phyloP scores from a whole-genome alignment of 1,140 invertebrate species.

The Philaenus spumarius region DNA sequence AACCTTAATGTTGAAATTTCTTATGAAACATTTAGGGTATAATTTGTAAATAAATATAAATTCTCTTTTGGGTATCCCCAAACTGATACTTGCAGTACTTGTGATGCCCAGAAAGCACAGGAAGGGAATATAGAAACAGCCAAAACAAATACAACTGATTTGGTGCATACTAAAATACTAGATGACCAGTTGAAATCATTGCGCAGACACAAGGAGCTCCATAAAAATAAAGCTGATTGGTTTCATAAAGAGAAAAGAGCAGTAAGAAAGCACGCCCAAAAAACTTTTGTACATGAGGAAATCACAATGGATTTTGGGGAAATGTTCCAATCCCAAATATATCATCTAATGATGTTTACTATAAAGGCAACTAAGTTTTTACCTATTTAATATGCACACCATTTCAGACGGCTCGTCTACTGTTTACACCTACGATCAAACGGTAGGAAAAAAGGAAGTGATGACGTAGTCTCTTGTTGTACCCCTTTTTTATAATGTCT shows the following conservation, averaged over 20 bases:
- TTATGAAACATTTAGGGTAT: too few species aligned
- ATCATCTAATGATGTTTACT: conserved; percentile 6
- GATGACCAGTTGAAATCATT: background rate
- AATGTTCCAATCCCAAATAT: conserved; percentile 11
- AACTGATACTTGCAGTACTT: background rate
- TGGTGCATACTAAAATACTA: background rate
- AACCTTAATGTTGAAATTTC: too few species aligned
- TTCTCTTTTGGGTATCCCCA: background rate
- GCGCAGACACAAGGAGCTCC: background rate
- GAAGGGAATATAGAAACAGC: background rate
- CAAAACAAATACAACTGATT: background rate
- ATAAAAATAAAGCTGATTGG: background rate
- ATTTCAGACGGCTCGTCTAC: conserved; percentile 2
- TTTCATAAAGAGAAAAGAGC: background rate
- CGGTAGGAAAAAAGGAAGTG: conserved; percentile 9
- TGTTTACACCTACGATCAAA: conserved; percentile 11
- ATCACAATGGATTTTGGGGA: conserved; percentile 13
- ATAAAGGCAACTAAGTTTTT: conserved; percentile 7
- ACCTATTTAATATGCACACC: conserved; percentile 1
- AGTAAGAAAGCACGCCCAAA: background rate
- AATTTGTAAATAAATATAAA: background rate
- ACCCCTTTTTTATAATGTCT: background rate
- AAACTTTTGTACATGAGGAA: background rate
- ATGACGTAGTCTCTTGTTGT: conserved; percentile 21
- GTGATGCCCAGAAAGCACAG: background rate